Percentiles rank a stretch among this genome's conserved stretches.
Evolutionary conservation across 2,888 invertebrate genomes (phyloP).

Genomic region (Tetheella fluctuosa): DNA sequence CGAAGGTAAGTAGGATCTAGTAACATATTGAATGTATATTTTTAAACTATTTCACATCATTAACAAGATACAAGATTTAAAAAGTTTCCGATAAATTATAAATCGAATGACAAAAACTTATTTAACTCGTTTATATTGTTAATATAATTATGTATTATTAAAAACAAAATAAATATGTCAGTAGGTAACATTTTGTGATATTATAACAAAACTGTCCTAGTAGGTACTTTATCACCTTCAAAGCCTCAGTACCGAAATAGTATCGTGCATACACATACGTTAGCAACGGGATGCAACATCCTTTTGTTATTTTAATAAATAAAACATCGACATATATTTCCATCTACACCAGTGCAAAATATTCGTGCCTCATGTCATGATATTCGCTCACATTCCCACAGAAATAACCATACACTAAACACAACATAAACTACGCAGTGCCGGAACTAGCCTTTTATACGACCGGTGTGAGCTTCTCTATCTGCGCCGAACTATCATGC

Average conservation of each 20-base stretch:
- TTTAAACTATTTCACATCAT: not conserved
- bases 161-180: not conserved
- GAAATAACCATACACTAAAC: constrained; percentile 23
- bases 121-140: not conserved
- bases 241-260: constrained; percentile 55
- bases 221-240: constrained; percentile 45
- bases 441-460: too few relatives aligned
- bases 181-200: constrained; percentile 10
- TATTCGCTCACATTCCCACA: constrained; percentile 50
- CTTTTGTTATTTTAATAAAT: constrained; percentile 35
- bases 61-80: not conserved
- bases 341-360: not conserved
- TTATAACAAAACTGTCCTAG: constrained; percentile 44
- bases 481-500: too few relatives aligned
- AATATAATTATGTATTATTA: not conserved
- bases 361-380: constrained; percentile 55
- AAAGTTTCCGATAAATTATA: not conserved
- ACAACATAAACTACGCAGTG: constrained; percentile 18
- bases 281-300: constrained; percentile 24
- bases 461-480: too few relatives aligned
- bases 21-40: not conserved
- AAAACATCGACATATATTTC: constrained; percentile 14
- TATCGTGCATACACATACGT: constrained; percentile 25
- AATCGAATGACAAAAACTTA: constrained; percentile 10
- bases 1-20: not conserved